Base-by-base conservation (phyloP, 2,797 vertebrate genomes). In the Eutrigla gurnardus region DNA sequence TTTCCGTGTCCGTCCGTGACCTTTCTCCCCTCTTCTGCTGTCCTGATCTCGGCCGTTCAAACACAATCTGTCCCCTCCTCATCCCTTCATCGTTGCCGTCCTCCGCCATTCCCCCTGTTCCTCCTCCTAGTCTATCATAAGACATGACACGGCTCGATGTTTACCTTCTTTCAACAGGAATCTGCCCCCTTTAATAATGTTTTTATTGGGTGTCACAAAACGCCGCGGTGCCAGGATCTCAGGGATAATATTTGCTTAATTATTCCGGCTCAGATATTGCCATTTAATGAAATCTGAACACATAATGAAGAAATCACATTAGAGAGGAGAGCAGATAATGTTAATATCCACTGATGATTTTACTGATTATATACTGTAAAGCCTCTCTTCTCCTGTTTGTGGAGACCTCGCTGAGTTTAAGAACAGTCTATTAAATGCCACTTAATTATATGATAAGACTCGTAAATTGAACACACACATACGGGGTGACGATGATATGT, bases 211-310 rank as follows among this genome's bases (percentile, higher is more conserved):
- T 79, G 82, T 88, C 81, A 86, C 79, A 88, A 91, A 49, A 90
- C 49, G 78, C 75, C 11, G 25, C 53, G 59, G 49, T 87, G 78
- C 60, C 66, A 8, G 78, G 70, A 87, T 87, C 73, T 73, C 63
- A 17, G 57, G 75, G 83, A 86, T 86, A 92, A 92, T 94, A 92
- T 95, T 94, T 94, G 91, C 88, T 92, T 92, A 88, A 93, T 94
- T 93, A 92, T 90, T 84, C 58, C 0, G 54, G 78, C 81, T 83
- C 62, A 42, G 76, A 92, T 90, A 86, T 90, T 92, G 85, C 61
- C 70, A 70, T 91, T 94, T 94, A 94, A 94, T 95, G 87, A 92
- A 93, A 92, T 89, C 80, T 86, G 5, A 81, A 92, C 89, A 90
- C 89, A 90, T 86, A 90, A 93, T 92, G 92, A 93, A 93, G 85